A percentile compares a stretch with the other conserved stretches of the same genome.
These are phyloP conservation scores for Tenualosa ilisha DNA, from an alignment of 2,797 vertebrate genomes.

Conservation along the genomic window DNA sequence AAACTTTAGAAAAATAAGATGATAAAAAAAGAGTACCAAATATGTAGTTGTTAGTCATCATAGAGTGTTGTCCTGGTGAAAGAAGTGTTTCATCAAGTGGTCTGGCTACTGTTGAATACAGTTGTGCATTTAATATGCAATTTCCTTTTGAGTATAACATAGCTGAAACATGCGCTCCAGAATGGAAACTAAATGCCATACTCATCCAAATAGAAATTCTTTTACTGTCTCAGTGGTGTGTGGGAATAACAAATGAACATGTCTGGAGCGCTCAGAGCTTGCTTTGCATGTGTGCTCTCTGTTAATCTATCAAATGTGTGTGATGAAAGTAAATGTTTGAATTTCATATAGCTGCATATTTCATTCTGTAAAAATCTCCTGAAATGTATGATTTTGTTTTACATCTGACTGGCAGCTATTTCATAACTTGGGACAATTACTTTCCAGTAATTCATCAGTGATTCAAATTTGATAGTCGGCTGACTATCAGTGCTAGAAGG, in stretches of 20 bases:
- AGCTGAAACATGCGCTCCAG: neutral
- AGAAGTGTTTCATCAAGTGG: neutral
- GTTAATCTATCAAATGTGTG: neutral
- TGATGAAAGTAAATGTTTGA: conserved; percentile 5
- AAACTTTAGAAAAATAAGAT: neutral
- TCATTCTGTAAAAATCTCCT: neutral
- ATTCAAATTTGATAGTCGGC: too few relatives aligned
- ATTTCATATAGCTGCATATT: neutral
- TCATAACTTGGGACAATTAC: too few relatives aligned
- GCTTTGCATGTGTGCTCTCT: neutral
- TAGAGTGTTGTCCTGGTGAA: neutral
- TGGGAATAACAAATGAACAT: neutral
- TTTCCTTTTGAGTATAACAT: neutral
- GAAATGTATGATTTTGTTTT: neutral
- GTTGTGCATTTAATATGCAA: neutral
- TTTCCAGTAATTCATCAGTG: too few relatives aligned
- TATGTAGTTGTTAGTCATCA: conserved; percentile 13
- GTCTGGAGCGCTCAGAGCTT: neutral
- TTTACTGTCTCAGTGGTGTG: neutral
- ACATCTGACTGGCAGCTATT: too few relatives aligned
- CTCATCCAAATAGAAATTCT: neutral
- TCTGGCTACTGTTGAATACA: neutral
- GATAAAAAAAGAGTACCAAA: neutral
- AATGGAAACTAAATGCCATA: neutral
- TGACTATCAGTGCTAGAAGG: too few relatives aligned